Conservation (phyloP, 2,888 invertebrate species). For the Latrodectus hesperus region DNA sequence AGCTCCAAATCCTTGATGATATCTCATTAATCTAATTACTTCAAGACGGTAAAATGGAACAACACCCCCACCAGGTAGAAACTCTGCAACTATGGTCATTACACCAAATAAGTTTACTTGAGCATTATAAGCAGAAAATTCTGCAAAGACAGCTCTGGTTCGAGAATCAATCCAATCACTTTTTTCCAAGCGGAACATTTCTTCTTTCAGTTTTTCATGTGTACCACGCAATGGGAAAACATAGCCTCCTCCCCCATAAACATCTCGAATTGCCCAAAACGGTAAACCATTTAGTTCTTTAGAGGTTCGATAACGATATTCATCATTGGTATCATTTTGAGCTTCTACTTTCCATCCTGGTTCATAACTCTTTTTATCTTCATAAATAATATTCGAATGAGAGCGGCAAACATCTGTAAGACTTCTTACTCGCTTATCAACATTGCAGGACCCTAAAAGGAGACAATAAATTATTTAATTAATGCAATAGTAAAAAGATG, state of each 20-base stretch:
- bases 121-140: conserved; percentile 78
- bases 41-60: conserved; percentile 72
- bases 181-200: conserved; percentile 74
- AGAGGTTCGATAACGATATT: conserved; percentile 74
- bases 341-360: conserved; percentile 71
- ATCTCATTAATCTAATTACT: conserved; percentile 73
- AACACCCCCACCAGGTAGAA: conserved; percentile 73
- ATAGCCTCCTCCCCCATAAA: conserved; percentile 77
- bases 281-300: conserved; percentile 75
- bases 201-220: conserved; percentile 72
- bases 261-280: conserved; percentile 74
- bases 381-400: conserved; percentile 71
- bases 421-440: conserved; percentile 69
- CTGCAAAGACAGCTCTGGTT: conserved; percentile 78
- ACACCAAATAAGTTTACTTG: conserved; percentile 74
- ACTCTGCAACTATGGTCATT: conserved; percentile 72
- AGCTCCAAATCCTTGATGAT: conserved; percentile 76
- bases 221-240: conserved; percentile 73
- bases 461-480: background rate
- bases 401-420: conserved; percentile 71
- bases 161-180: conserved; percentile 77
- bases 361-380: conserved; percentile 72
- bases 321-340: conserved; percentile 69
- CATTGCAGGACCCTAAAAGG: conserved; percentile 70
- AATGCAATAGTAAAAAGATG: too few species aligned